phyloP scores from a whole-genome alignment of 2,113 vertebrate genomes.

The Xenopus tropicalis region UCB_Xtro_10.0 CM004450.2:9428001-9428500 shows the following conservation, averaged over 20 bases:
- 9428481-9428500: conserved; percentile 78
- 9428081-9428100: not conserved
- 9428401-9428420: conserved; percentile 66
- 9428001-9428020: no score
- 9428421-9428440: conserved; percentile 74
- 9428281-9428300: conserved; percentile 57
- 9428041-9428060: no score
- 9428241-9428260: conserved; percentile 53
- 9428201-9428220: conserved; percentile 13
- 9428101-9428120: conserved; percentile 1
- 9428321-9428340: conserved; percentile 57
- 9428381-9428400: conserved; percentile 55
- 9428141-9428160: not conserved
- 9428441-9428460: conserved; percentile 66
- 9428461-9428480: conserved; percentile 66
- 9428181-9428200: not conserved
- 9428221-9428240: conserved; percentile 56
- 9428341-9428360: conserved; percentile 62
- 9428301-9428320: conserved; percentile 56
- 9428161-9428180: not conserved
- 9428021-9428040: no score
- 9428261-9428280: conserved; percentile 47
- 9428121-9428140: not conserved
- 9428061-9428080: not conserved
- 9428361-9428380: conserved; percentile 61